Percentiles rank a stretch among this genome's conserved stretches.
Conservation (phyloP, 2,113 vertebrate species). For the Gila orcuttii region DNA sequence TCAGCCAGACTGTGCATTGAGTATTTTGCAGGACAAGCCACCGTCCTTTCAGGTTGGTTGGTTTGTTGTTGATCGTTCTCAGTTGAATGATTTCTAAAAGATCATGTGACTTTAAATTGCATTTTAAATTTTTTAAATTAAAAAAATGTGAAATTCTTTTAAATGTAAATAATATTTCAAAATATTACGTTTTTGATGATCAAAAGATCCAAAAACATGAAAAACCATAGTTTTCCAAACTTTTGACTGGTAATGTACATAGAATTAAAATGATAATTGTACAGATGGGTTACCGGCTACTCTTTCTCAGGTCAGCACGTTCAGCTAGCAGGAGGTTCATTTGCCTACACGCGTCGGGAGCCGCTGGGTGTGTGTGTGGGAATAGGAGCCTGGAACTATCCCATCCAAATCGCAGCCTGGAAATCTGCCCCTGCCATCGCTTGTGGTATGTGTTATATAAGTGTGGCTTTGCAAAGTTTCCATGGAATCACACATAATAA, state of each 20-base stretch:
- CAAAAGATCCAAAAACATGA: no score
- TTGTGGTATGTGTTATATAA: slow-evolving; percentile 79
- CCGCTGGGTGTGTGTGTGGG: slow-evolving; percentile 93
- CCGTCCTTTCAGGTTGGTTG: slow-evolving; percentile 82
- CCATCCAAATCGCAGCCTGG: slow-evolving; percentile 94
- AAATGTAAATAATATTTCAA: background rate
- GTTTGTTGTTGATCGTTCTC: background rate
- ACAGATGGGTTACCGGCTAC: background rate
- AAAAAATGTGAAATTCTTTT: background rate
- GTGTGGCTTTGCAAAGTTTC: background rate
- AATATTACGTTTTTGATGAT: background rate
- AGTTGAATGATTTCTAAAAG: background rate
- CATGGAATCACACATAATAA: background rate
- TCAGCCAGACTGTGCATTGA: slow-evolving; percentile 87
- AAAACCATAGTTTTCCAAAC: background rate
- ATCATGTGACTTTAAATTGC: background rate
- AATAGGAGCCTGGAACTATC: slow-evolving; percentile 98
- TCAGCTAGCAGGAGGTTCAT: slow-evolving; percentile 87
- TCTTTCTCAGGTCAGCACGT: slow-evolving; percentile 85
- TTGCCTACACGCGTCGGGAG: slow-evolving; percentile 93
- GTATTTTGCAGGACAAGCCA: slow-evolving; percentile 88
- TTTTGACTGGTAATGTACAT: background rate
- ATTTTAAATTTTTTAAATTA: background rate
- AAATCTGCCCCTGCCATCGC: slow-evolving; percentile 93
- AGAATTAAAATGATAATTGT: no score